These are phyloP conservation scores for Eurystomus glaucurus DNA, from an alignment of 2,797 vertebrate species.

Conservation along the genomic window DNA sequence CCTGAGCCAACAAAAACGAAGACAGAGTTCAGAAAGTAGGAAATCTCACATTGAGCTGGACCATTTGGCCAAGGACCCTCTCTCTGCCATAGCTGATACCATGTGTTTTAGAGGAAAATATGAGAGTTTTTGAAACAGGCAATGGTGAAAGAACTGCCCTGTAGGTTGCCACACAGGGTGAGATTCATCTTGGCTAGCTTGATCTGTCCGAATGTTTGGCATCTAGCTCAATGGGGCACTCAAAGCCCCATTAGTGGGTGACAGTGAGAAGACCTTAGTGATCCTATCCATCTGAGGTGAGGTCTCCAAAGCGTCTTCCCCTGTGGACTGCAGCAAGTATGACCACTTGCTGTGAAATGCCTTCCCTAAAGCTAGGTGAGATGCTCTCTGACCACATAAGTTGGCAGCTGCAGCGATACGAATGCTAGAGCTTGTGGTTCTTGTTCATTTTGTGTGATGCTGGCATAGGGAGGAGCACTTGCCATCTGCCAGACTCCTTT, in stretches of 20 bases:
- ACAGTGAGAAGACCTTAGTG: rapidly evolving
- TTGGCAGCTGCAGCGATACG: not conserved
- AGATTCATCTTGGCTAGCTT: not conserved
- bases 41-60: not conserved
- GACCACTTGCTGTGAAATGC: not conserved
- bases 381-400: not conserved
- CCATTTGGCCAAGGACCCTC: not conserved
- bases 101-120: not conserved
- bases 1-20: slow-evolving; percentile 59
- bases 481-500: not conserved
- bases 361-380: not conserved
- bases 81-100: not conserved
- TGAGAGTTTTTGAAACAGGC: not conserved
- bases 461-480: not conserved
- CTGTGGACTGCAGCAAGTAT: rapidly evolving
- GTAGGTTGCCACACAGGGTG: not conserved
- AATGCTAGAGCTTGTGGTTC: not conserved
- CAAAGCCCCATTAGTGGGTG: not conserved
- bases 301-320: rapidly evolving
- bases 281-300: not conserved
- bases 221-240: not conserved
- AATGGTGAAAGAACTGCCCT: not conserved
- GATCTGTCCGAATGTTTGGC: not conserved
- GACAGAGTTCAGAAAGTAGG: slow-evolving; percentile 20
- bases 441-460: not conserved